Evolutionary conservation across 2,888 invertebrate species (phyloP), one percentile per base, ranked within the genome.

Genomic region (Drosophila parthenogenetica): DNA sequence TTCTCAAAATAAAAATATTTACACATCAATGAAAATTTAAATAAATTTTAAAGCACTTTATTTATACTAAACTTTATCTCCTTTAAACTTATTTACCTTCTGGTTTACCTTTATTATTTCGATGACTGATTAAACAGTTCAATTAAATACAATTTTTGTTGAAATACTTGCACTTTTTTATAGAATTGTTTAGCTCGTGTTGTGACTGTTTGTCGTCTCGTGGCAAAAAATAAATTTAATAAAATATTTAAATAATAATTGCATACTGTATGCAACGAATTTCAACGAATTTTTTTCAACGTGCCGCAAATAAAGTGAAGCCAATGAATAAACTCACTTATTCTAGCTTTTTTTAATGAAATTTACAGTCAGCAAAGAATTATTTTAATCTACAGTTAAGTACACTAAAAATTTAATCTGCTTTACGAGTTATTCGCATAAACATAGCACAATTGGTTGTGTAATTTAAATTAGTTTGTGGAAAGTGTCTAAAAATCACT

Each of bases 231-330:
- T 22, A 22, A 22, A 5, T 55, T 43, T 16, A 3, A 43, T 45
- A 25, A 35, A 60, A 43, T 45, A 60, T 59, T 43, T 8, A 32
- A 49, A 50, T 32, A 43, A 60, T 37, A 37, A 37, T 51, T 45
- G 37, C 19, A 35, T 13, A 22, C n/a, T 11, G 13, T 11, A 2
- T 11, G 22, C 22, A 16, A 7, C 4, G 13, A 17, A 14, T 35
- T 29, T 35, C 16, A 19, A n/a, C n/a, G 40, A 2, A 19, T 10
- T 45, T 42, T 58, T 58, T n/a, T 29, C 39, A 10, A 13, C 25
- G 14, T 13, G 37, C 22, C 16, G 14, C 16, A 57, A 37, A 39
- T 25, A 25, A 45, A 16, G 37, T 13, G 13, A 11, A 25, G 13
- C 39, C 16, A 25, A 37, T 16, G 22, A 5, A 29, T 16, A 48